A percentile compares a stretch with the other conserved stretches of the same genome.
Conservation (phyloP, 2,113 vertebrate species). For the Macquaria australasica region DNA sequence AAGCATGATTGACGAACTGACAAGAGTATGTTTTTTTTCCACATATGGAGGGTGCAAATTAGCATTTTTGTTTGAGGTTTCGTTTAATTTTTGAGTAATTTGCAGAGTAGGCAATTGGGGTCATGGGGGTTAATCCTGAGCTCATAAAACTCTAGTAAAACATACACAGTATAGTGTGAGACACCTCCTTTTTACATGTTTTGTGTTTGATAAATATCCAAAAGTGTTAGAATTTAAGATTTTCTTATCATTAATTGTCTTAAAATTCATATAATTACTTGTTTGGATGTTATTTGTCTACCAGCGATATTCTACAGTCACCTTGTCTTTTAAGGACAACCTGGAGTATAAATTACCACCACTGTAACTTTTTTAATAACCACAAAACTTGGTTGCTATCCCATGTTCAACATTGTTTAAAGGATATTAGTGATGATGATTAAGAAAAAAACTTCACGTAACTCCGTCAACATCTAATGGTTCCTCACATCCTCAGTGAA, state of each 20-base stretch:
- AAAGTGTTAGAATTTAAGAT: background rate
- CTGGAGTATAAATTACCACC: background rate
- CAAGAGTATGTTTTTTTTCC: conserved; percentile 74
- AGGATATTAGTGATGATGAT: background rate
- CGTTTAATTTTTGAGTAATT: background rate
- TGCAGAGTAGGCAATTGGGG: background rate
- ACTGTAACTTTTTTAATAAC: background rate
- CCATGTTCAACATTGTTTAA: background rate
- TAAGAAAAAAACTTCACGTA: background rate
- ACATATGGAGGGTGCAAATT: too few species aligned
- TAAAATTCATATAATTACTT: background rate
- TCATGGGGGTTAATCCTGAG: background rate
- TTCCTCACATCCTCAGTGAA: background rate
- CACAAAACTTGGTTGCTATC: background rate
- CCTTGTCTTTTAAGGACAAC: background rate
- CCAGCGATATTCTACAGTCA: background rate
- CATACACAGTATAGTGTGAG: background rate
- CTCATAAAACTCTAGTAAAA: background rate
- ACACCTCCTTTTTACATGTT: background rate
- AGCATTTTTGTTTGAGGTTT: background rate
- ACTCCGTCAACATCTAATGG: background rate
- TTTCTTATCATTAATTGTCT: background rate
- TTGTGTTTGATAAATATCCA: background rate
- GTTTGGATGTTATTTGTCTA: too few species aligned
- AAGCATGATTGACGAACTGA: conserved; percentile 87